A percentile compares a stretch with the other conserved stretches of the same genome.
These are phyloP conservation scores for Poeciliopsis infans DNA, from an alignment of 2,797 vertebrate species.

Conservation along the genomic window DNA sequence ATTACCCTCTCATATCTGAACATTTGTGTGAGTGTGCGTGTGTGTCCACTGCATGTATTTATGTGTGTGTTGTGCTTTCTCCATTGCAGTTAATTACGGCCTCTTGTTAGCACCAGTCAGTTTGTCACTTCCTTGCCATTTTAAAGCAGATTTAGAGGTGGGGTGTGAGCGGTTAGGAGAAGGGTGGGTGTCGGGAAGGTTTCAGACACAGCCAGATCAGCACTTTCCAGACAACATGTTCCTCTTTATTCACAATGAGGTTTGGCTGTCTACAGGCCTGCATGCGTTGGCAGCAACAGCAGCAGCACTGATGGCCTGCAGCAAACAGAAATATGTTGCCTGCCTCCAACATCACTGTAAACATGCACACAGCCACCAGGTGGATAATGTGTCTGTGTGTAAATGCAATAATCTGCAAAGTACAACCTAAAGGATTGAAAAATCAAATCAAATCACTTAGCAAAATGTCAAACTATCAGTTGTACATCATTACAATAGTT, in stretches of 20 bases:
- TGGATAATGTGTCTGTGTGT: constrained; percentile 24
- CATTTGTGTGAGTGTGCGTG: constrained; percentile 21
- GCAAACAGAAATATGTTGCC: constrained; percentile 48
- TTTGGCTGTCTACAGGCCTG: constrained; percentile 47
- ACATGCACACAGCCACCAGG: constrained; percentile 54
- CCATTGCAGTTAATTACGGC: constrained; percentile 79
- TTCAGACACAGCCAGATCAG: constrained; percentile 64
- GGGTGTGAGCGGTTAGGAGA: constrained; percentile 4
- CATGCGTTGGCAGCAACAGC: constrained; percentile 48
- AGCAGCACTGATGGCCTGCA: constrained; percentile 48
- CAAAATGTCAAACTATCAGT: not conserved
- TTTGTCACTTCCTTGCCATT: constrained; percentile 72
- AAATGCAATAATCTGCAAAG: not conserved
- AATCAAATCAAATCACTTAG: not conserved
- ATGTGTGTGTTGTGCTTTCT: constrained; percentile 36
- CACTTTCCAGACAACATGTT: constrained; percentile 61
- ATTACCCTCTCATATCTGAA: constrained; percentile 48
- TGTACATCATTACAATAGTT: not conserved
- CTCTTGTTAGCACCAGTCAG: constrained; percentile 76
- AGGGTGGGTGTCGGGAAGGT: not conserved
- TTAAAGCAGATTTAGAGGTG: constrained; percentile 69
- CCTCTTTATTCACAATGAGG: constrained; percentile 50
- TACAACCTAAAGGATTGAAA: not conserved
- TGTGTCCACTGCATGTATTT: constrained; percentile 20
- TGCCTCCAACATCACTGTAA: constrained; percentile 37